Conservation (phyloP, 2,113 vertebrate genomes). For the Podarcis muralis region DNA sequence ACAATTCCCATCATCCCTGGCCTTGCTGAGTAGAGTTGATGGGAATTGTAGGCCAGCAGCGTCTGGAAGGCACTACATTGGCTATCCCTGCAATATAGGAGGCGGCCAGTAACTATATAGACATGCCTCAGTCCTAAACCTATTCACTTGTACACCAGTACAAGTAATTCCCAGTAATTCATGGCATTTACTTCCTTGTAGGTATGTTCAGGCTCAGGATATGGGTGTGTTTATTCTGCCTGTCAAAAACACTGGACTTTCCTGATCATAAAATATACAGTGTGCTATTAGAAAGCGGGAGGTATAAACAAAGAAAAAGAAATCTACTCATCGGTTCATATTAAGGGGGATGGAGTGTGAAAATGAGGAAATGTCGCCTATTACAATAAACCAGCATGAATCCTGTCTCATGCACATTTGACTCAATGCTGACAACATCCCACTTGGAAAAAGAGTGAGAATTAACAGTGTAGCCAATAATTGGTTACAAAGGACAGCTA, state of each 20-base stretch:
- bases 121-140: background rate
- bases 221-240: background rate
- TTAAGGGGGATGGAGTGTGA: background rate
- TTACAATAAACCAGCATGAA: background rate
- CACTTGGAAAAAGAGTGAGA: background rate
- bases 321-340: conserved; percentile 20
- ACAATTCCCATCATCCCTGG: no score
- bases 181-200: background rate
- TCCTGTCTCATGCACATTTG: no score
- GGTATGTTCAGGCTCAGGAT: no score
- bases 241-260: background rate
- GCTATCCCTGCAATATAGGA: background rate
- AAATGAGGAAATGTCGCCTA: background rate
- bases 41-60: no score
- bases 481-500: conserved; percentile 55
- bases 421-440: background rate
- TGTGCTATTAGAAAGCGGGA: background rate
- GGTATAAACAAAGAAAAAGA: background rate
- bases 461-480: conserved; percentile 42
- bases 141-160: background rate
- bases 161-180: background rate
- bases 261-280: background rate
- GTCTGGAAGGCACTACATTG: no score
- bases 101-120: background rate
- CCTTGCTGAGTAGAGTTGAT: no score